Evolutionary conservation across 2,888 invertebrate genomes (phyloP), one percentile per base, ranked within the genome.

Genomic region (Lacanobia wlatinum): DNA sequence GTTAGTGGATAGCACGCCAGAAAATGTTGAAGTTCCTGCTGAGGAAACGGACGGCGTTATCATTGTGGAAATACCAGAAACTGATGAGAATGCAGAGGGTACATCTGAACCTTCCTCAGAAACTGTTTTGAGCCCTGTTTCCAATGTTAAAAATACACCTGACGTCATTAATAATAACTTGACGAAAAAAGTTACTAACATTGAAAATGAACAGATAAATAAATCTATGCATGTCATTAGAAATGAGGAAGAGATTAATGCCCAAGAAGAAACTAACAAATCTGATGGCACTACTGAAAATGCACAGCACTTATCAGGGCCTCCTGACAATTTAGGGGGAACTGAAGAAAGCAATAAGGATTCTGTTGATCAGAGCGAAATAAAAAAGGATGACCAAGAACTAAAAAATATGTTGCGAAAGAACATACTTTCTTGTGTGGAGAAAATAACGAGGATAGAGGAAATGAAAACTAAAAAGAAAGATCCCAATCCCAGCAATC

Each of bases 181-280:
- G 48, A 55, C 73, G 21, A 96, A 94, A 83, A 96, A 96, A 87
- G 95, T 96, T 14, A 94, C 93, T 2, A 96, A 96, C 76, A 90
- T 94, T 75, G 96, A 96, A 87, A 96, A 96, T 87, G 96, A 96
- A 83, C 96, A 96, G 73, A 79, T 96, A 34, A 96, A 96, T 76
- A 95, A 92, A 90, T 92, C 91, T 18, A 89, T 94, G 82, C 91
- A 92, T 67, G 92, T 84, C 78, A 82, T 89, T 34, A 91, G 91
- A 84, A 78, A 73, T 69, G 87, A 85, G 70, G 92, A 91, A 68
- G 91, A 91, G 66, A 71, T 46, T 63, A 84, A 87, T 48, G 80
- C 86, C 60, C 89, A 89, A 67, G 86, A 86, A 48, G 86, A 79
- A 61, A 10, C 21, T 53, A 84, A 68, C 58, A 87, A 76, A 74